phyloP scores from a whole-genome alignment of 2,888 invertebrate genomes.

The Aphodius sticticus region DNA sequence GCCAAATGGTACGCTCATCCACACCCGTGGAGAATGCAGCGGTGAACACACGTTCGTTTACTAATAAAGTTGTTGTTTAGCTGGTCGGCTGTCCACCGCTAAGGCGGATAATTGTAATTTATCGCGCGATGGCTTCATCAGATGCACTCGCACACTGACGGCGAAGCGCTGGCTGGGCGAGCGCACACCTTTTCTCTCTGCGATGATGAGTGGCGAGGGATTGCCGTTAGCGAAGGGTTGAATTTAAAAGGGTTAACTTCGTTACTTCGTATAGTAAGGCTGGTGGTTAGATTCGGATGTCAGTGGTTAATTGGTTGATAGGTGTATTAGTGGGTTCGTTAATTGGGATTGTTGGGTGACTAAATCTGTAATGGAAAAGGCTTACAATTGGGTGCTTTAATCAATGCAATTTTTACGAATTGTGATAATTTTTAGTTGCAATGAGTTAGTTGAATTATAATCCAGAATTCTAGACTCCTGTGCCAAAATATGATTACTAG shows the following conservation, averaged over 20 bases:
- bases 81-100: conserved; percentile 47
- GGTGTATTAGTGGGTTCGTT: background rate
- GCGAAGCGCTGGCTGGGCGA: background rate
- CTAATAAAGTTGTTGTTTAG: conserved; percentile 52
- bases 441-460: too few species aligned
- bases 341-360: background rate
- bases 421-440: too few species aligned
- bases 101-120: conserved; percentile 51
- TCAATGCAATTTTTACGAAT: background rate
- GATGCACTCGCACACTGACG: background rate
- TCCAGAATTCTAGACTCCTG: too few species aligned
- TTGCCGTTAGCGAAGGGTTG: background rate
- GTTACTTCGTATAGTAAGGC: background rate
- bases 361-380: background rate
- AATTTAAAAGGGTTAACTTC: background rate
- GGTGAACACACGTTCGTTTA: conserved; percentile 35
- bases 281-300: background rate
- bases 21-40: background rate
- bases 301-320: background rate
- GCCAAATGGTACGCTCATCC: background rate
- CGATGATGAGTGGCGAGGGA: background rate
- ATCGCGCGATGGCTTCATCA: conserved; percentile 48
- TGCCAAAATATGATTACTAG: too few species aligned
- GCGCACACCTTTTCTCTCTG: background rate
- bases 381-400: background rate